These are phyloP conservation scores for Enteromius unitaeniatus DNA, from an alignment of 2,797 vertebrate species.

Conservation along the genomic window DNA sequence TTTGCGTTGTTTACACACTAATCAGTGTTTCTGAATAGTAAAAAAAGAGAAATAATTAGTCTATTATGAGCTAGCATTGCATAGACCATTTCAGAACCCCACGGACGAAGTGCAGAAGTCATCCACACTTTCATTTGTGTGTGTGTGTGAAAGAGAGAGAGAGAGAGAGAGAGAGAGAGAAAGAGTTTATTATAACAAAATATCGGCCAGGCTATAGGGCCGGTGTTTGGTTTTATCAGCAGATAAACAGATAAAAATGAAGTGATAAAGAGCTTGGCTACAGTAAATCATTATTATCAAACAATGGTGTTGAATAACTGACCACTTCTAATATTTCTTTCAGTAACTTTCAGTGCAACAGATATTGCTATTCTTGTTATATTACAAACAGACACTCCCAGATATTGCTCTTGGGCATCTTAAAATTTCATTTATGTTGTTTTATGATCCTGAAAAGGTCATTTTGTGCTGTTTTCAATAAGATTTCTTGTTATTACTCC, in stretches of 20 bases:
- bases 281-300: background rate
- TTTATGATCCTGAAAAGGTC: constrained; percentile 31
- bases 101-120: background rate
- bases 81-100: background rate
- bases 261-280: background rate
- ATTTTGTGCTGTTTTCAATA: constrained; percentile 39
- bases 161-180: background rate
- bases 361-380: constrained; percentile 22
- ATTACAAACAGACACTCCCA: constrained; percentile 11
- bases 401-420: constrained; percentile 43
- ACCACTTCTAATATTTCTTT: constrained; percentile 23
- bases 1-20: background rate
- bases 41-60: background rate
- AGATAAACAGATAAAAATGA: background rate
- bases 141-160: background rate
- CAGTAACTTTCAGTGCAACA: background rate
- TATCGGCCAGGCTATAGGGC: background rate
- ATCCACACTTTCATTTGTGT: no score
- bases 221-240: background rate
- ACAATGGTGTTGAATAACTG: background rate
- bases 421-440: constrained; percentile 29
- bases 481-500: constrained; percentile 31
- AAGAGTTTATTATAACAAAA: constrained; percentile 10
- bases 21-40: background rate
- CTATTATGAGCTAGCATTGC: background rate